Percentiles rank a stretch among this genome's conserved stretches.
Evolutionary conservation across 2,888 invertebrate genomes (phyloP).

Genomic region (Palloptera scutellata): DNA sequence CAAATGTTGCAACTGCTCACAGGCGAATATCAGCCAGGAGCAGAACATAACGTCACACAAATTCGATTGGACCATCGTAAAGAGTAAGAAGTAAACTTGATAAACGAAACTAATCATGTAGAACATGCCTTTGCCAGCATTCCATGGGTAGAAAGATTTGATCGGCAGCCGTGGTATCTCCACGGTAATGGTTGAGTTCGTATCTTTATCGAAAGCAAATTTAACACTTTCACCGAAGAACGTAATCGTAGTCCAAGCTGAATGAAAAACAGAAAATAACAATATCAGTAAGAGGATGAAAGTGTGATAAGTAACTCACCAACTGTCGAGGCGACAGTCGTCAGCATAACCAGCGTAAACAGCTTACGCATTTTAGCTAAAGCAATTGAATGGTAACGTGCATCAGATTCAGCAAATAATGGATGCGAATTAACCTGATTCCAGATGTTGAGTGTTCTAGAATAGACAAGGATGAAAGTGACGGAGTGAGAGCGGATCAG

Average conservation of each 20-base stretch:
- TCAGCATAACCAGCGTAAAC: slow-evolving; percentile 72
- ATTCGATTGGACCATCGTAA: slow-evolving; percentile 71
- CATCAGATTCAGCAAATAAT: slow-evolving; percentile 83
- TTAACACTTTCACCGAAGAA: slow-evolving; percentile 83
- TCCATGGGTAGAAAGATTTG: slow-evolving; percentile 82
- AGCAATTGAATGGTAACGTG: slow-evolving; percentile 77
- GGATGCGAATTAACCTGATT: slow-evolving; percentile 86
- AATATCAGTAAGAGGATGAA: too few species aligned
- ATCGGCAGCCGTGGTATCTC: slow-evolving; percentile 77
- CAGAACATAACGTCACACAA: slow-evolving; percentile 81
- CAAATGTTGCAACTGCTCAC: slow-evolving; percentile 84
- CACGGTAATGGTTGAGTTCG: slow-evolving; percentile 74
- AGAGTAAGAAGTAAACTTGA: slow-evolving; percentile 76
- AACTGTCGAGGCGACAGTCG: slow-evolving; percentile 70
- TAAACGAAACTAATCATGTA: slow-evolving; percentile 74
- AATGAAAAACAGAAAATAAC: too few species aligned
- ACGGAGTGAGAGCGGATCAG: too few species aligned
- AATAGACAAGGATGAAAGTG: background rate
- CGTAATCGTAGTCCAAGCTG: slow-evolving; percentile 81
- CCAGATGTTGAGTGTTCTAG: slow-evolving; percentile 80
- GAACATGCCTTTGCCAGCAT: slow-evolving; percentile 74
- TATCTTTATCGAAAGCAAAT: slow-evolving; percentile 72
- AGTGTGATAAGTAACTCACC: slow-evolving; percentile 65
- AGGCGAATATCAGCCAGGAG: slow-evolving; percentile 85
- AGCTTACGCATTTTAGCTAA: slow-evolving; percentile 79